Evolutionary conservation across 2,797 vertebrate species (phyloP).

Genomic region (Florisuga fusca): DNA sequence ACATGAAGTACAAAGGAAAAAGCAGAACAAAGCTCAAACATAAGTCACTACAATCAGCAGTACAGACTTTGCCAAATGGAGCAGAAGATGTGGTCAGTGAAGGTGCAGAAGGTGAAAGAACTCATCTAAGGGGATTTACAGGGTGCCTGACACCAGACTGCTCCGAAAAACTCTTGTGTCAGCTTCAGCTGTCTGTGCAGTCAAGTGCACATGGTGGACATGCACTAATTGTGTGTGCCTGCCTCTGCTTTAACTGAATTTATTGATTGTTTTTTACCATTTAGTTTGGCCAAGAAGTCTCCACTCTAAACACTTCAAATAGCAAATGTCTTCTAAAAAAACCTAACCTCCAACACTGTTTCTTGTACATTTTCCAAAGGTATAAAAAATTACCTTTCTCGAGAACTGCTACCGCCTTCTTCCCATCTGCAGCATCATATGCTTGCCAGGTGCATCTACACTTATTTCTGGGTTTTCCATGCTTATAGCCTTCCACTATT

Average conservation of each 20-base stretch:
- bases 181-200: background rate
- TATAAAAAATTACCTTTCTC: background rate
- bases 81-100: conserved; percentile 34
- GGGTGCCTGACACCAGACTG: background rate
- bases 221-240: background rate
- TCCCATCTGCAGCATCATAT: background rate
- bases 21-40: background rate
- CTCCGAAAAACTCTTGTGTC: background rate
- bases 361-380: background rate
- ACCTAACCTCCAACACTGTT: background rate
- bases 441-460: background rate
- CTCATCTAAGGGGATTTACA: conserved; percentile 26
- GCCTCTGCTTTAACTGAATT: background rate
- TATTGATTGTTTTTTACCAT: conserved; percentile 26
- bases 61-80: background rate
- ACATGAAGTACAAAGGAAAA: conserved; percentile 15
- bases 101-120: conserved; percentile 37
- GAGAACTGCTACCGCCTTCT: background rate
- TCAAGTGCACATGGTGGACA: background rate
- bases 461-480: background rate
- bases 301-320: background rate
- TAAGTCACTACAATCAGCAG: background rate
- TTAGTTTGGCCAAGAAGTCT: background rate
- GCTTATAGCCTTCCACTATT: background rate
- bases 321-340: background rate